phyloP scores from a whole-genome alignment of 1,140 invertebrate genomes.

The Drosophila santomea region DNA sequence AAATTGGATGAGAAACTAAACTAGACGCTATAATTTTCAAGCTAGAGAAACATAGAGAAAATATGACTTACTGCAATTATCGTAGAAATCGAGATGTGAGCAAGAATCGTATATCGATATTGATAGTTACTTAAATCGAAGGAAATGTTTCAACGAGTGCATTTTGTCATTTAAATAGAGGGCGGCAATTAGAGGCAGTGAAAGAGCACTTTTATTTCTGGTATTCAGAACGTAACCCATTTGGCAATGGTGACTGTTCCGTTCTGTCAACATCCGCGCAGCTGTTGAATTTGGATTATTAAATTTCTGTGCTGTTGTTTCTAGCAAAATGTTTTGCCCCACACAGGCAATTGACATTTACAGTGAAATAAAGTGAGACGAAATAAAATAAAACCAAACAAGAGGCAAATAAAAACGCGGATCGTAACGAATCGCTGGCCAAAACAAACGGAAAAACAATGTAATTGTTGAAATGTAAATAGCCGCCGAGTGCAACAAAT shows the following conservation, averaged over 20 bases:
- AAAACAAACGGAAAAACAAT: slow-evolving; percentile 53
- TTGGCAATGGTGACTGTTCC: slow-evolving; percentile 38
- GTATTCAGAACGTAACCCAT: slow-evolving; percentile 75
- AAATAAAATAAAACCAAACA: slow-evolving; percentile 33
- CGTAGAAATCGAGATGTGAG: too few species aligned
- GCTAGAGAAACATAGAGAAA: not conserved
- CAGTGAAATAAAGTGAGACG: slow-evolving; percentile 39
- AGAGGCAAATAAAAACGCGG: slow-evolving; percentile 11
- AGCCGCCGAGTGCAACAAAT: slow-evolving; percentile 18
- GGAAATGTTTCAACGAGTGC: not conserved
- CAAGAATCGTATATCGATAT: too few species aligned
- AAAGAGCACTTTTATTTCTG: slow-evolving; percentile 38
- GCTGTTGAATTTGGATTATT: slow-evolving; percentile 44
- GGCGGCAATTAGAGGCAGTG: slow-evolving; percentile 8
- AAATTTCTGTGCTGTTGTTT: slow-evolving; percentile 52
- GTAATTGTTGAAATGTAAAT: slow-evolving; percentile 66
- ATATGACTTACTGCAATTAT: too few species aligned
- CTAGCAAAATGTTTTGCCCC: slow-evolving; percentile 57
- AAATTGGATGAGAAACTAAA: slow-evolving; percentile 1
- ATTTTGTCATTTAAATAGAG: not conserved
- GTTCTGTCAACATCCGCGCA: slow-evolving; percentile 49
- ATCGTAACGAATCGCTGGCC: slow-evolving; percentile 38
- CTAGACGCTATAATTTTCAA: not conserved
- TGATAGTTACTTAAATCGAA: not conserved
- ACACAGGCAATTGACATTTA: slow-evolving; percentile 75